Conservation (phyloP, 2,797 vertebrate species). For the Enteromius mattozi region DNA sequence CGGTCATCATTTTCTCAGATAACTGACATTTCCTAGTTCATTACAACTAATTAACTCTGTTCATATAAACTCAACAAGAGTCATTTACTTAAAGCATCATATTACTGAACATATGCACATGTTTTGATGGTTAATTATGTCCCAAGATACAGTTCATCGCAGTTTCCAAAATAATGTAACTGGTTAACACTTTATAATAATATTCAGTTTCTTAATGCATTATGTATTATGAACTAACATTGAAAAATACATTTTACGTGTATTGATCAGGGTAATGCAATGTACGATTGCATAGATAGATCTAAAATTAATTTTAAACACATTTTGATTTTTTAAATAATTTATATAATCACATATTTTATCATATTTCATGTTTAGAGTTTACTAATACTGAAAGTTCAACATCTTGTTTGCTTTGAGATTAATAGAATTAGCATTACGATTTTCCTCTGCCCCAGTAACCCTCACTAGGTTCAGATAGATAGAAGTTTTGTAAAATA, state of each 20-base stretch:
- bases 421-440: not conserved
- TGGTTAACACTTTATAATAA: constrained; percentile 18
- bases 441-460: not conserved
- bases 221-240: not conserved
- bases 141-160: not conserved
- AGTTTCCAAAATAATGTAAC: not conserved
- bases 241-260: not conserved
- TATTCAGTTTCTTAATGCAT: not conserved
- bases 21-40: constrained; percentile 9
- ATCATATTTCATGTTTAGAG: not conserved
- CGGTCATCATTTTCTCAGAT: constrained; percentile 24
- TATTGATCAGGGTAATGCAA: not conserved
- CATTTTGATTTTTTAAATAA: not conserved
- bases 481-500: constrained; percentile 16
- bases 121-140: constrained; percentile 28
- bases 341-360: not conserved
- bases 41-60: constrained; percentile 9
- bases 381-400: not conserved
- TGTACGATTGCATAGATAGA: not conserved
- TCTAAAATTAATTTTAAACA: not conserved
- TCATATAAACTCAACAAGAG: constrained; percentile 1
- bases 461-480: not conserved
- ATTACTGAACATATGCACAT: not conserved
- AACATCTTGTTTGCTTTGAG: not conserved
- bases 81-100: not conserved